Evolutionary conservation across 2,888 invertebrate species (phyloP).

Genomic region (Acanthoscelides obtectus): DNA sequence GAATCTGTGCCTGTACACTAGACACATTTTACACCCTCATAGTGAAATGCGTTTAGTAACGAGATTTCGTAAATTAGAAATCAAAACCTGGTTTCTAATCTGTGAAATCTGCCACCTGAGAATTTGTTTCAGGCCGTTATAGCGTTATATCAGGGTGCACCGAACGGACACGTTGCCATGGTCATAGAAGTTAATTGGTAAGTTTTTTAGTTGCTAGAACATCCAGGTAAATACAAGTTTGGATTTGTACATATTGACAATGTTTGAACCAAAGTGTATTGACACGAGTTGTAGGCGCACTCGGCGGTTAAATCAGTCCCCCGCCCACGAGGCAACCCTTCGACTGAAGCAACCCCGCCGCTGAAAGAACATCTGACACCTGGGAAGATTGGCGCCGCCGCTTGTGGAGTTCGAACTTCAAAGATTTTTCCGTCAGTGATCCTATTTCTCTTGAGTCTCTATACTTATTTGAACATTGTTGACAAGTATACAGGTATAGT

Average conservation of each 20-base stretch:
- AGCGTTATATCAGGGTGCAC: constrained; percentile 37
- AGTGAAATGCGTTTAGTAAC: neutral
- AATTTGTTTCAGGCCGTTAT: constrained; percentile 59
- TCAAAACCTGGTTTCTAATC: constrained; percentile 23
- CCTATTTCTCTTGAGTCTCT: too few relatives aligned
- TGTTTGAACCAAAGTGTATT: too few relatives aligned
- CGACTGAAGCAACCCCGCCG: too few relatives aligned
- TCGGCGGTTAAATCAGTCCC: too few relatives aligned
- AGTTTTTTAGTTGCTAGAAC: constrained; percentile 14
- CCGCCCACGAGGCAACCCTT: too few relatives aligned
- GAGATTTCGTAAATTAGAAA: constrained; percentile 22
- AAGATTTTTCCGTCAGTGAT: too few relatives aligned
- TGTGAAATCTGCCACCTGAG: constrained; percentile 52
- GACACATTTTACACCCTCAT: constrained; percentile 1
- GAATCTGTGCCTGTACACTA: constrained; percentile 51
- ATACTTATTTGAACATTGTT: too few relatives aligned
- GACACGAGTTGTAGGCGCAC: too few relatives aligned
- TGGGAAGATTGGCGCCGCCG: too few relatives aligned
- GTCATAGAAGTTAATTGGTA: constrained; percentile 25
- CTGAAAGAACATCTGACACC: too few relatives aligned
- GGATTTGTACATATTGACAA: neutral
- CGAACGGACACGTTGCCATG: constrained; percentile 28
- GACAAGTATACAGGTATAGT: too few relatives aligned
- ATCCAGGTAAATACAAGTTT: neutral
- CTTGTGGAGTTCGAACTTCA: too few relatives aligned